phyloP scores from a whole-genome alignment of 2,888 invertebrate species.

The Drosophila rubida region DNA sequence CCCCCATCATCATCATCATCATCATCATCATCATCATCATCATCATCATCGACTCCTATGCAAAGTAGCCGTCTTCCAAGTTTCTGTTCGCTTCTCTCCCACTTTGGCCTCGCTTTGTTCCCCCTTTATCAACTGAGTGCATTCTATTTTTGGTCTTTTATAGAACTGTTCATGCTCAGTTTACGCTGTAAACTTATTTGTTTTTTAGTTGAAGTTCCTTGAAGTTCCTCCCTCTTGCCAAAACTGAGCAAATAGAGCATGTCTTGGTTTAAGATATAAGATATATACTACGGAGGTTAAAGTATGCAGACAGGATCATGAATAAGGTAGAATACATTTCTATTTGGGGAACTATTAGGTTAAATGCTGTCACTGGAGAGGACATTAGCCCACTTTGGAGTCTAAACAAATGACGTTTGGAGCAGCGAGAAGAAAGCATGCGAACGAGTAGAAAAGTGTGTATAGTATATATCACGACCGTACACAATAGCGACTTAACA shows the following conservation, averaged over 20 bases:
- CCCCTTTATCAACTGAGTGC: neutral
- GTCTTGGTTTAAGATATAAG: too few species aligned
- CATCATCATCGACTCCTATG: conserved; percentile 11
- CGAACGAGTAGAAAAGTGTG: neutral
- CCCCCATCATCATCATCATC: conserved; percentile 3
- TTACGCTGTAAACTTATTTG: neutral
- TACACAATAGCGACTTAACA: conserved; percentile 16
- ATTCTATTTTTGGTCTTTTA: conserved; percentile 10
- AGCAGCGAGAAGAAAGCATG: conserved; percentile 2
- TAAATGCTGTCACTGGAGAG: neutral
- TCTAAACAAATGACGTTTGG: neutral
- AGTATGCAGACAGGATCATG: too few species aligned
- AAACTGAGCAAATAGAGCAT: too few species aligned
- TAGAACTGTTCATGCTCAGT: neutral
- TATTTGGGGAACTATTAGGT: too few species aligned
- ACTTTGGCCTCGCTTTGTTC: conserved; percentile 3
- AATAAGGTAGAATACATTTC: too few species aligned
- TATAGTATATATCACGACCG: conserved; percentile 15
- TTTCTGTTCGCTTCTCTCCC: conserved; percentile 3
- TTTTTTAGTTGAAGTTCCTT: neutral
- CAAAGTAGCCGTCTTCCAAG: conserved; percentile 18
- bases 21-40: neutral
- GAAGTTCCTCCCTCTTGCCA: too few species aligned
- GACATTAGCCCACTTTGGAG: conserved; percentile 5
- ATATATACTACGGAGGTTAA: too few species aligned